These are phyloP conservation scores for Brachionus rubens DNA, from an alignment of 1,140 invertebrate species.

Conservation along the genomic window DNA sequence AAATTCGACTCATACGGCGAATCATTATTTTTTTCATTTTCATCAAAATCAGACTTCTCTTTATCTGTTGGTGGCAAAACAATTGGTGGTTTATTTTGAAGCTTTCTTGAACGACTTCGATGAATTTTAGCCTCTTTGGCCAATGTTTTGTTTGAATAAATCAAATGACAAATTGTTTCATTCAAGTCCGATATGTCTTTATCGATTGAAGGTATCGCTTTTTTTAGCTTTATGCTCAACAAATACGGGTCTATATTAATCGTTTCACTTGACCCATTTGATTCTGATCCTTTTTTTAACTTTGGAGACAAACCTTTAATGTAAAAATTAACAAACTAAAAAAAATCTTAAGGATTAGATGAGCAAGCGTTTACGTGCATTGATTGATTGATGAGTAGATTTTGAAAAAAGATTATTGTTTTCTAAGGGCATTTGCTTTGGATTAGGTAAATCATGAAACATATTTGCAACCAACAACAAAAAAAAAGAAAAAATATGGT, in stretches of 20 bases:
- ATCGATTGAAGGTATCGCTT: slow-evolving; percentile 21
- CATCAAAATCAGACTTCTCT: neutral
- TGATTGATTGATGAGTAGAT: slow-evolving; percentile 1
- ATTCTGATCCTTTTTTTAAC: slow-evolving; percentile 8
- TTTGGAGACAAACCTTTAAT: neutral
- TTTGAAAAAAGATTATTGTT: neutral
- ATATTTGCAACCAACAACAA: neutral
- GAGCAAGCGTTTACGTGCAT: neutral
- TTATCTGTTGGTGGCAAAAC: neutral
- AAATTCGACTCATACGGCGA: neutral
- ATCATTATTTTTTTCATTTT: neutral
- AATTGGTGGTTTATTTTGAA: neutral
- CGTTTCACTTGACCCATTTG: neutral
- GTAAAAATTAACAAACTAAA: neutral
- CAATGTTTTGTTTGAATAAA: slow-evolving; percentile 2
- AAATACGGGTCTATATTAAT: slow-evolving; percentile 16
- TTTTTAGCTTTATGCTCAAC: slow-evolving; percentile 8
- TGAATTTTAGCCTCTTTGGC: neutral
- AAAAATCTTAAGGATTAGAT: neutral
- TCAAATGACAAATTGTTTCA: slow-evolving; percentile 28
- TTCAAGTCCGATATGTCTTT: slow-evolving; percentile 30
- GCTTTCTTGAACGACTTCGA: neutral
- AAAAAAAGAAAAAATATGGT: slow-evolving; percentile 16
- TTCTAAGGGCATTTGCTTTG: neutral
- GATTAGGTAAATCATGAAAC: too few relatives aligned